Conservation (phyloP, 2,113 vertebrate species). For the Platichthys stellatus region DNA sequence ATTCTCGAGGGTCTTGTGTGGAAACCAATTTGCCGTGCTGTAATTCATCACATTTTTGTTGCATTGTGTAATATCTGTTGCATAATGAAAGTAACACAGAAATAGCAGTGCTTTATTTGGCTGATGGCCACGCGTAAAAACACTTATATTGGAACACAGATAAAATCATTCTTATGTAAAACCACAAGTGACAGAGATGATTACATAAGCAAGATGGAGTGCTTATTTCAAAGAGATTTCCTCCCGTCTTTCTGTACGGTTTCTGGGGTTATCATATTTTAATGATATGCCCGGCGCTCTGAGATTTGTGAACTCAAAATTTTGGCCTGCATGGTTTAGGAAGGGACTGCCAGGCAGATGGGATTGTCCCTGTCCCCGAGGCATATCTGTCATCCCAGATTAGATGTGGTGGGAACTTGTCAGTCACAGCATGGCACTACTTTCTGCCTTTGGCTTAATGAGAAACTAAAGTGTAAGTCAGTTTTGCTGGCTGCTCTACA, state of each 20-base stretch:
- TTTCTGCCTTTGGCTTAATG: slow-evolving; percentile 16
- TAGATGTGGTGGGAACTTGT: slow-evolving; percentile 21
- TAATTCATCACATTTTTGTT: slow-evolving; percentile 30
- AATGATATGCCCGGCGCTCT: slow-evolving; percentile 12
- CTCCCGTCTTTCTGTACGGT: background rate
- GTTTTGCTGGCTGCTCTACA: background rate
- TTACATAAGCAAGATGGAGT: slow-evolving; percentile 31
- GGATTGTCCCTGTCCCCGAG: slow-evolving; percentile 10
- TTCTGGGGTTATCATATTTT: slow-evolving; percentile 35
- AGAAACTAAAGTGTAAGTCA: slow-evolving; percentile 18
- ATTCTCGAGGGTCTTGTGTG: slow-evolving; percentile 10
- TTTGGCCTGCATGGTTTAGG: slow-evolving; percentile 8
- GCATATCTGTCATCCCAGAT: slow-evolving; percentile 26
- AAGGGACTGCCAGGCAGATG: slow-evolving; percentile 26
- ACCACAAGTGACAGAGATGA: slow-evolving; percentile 2
- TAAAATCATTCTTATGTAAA: slow-evolving; percentile 36
- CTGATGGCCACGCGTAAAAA: slow-evolving; percentile 32
- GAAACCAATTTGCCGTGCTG: slow-evolving; percentile 8
- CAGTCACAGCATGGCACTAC: slow-evolving; percentile 16
- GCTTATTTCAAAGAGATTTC: slow-evolving; percentile 18
- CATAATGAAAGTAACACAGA: slow-evolving; percentile 56
- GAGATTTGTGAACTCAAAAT: slow-evolving; percentile 33
- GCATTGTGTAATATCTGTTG: slow-evolving; percentile 56
- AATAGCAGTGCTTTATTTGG: slow-evolving; percentile 56
- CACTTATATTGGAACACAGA: slow-evolving; percentile 4